phyloP scores from a whole-genome alignment of 2,113 vertebrate species.

The Rhynchopsitta pachyrhyncha region DNA sequence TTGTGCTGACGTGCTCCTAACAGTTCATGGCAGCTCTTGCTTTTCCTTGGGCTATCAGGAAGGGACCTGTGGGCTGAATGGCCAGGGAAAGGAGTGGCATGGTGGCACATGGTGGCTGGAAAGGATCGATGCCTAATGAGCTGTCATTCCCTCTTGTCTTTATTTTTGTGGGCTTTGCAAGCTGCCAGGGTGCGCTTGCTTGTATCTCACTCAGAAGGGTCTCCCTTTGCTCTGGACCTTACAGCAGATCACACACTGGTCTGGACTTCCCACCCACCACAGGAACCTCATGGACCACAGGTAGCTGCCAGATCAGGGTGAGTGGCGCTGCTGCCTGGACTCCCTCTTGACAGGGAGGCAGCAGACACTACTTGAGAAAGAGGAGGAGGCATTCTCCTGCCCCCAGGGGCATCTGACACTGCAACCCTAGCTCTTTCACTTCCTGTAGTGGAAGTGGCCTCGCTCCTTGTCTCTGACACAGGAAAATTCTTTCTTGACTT shows the following conservation, averaged over 20 bases:
- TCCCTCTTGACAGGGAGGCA: neutral
- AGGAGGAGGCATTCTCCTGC: neutral
- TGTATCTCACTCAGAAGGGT: neutral
- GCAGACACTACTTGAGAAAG: neutral
- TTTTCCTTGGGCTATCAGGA: neutral
- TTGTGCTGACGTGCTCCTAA: neutral
- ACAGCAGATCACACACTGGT: neutral
- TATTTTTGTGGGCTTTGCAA: neutral
- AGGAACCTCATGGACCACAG: accelerated
- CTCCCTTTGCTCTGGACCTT: neutral
- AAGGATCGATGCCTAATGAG: neutral
- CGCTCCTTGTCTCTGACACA: neutral
- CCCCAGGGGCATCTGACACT: neutral
- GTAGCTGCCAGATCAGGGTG: neutral
- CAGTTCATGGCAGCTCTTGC: neutral
- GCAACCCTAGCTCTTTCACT: neutral
- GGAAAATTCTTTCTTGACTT: neutral
- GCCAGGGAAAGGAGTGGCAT: neutral
- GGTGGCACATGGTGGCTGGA: accelerated
- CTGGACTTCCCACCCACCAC: neutral
- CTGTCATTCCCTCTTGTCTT: neutral
- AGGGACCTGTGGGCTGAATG: neutral
- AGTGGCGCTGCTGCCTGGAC: neutral
- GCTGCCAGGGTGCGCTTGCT: accelerated
- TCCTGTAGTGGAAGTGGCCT: neutral